Conservation (phyloP, 2,113 vertebrate species). For the Chionis minor region DNA sequence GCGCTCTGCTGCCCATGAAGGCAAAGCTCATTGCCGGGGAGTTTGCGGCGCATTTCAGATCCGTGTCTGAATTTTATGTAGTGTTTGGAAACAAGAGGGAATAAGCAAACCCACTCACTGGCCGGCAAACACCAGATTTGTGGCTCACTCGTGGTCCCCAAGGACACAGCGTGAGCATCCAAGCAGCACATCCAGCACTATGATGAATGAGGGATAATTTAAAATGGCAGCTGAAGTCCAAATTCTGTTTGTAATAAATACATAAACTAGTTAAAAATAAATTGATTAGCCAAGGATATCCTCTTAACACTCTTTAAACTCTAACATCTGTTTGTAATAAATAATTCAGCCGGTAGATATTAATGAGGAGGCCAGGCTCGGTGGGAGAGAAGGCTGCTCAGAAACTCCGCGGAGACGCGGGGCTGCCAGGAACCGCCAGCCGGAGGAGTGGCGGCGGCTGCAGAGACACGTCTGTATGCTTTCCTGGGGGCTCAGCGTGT, state of each 20-base stretch:
- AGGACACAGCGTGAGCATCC: neutral
- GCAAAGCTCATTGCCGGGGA: neutral
- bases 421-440: neutral
- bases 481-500: accelerated
- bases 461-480: accelerated
- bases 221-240: slow-evolving; percentile 9
- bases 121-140: neutral
- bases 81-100: neutral
- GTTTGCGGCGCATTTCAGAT: neutral
- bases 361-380: slow-evolving; percentile 36
- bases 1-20: neutral
- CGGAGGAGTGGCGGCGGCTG: neutral
- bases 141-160: neutral
- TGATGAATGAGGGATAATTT: neutral
- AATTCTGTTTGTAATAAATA: slow-evolving; percentile 31
- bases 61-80: neutral
- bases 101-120: neutral
- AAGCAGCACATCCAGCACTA: neutral
- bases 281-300: slow-evolving; percentile 66
- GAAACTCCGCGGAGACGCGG: neutral
- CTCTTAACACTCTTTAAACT: slow-evolving; percentile 63
- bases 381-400: neutral
- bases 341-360: slow-evolving; percentile 58
- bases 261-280: slow-evolving; percentile 55
- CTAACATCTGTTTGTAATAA: slow-evolving; percentile 69